These are phyloP conservation scores for Anarrhichthys ocellatus DNA, from an alignment of 2,113 vertebrate species.

Conservation along the genomic window DNA sequence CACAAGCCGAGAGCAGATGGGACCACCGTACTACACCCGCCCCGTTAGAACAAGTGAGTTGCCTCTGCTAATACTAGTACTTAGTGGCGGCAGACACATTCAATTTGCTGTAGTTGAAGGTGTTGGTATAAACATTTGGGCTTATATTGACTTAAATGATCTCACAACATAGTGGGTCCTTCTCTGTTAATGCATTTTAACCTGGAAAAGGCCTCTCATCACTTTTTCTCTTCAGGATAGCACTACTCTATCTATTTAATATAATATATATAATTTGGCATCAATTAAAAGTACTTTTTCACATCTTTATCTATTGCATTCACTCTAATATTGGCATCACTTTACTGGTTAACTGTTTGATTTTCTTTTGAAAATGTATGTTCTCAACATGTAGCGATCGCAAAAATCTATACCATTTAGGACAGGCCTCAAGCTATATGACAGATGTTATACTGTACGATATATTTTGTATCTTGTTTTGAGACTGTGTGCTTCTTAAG, in stretches of 20 bases:
- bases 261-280: background rate
- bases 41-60: constrained; percentile 87
- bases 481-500: background rate
- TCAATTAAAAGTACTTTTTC: constrained; percentile 7
- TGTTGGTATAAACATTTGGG: background rate
- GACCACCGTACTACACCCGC: constrained; percentile 76
- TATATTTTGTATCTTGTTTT: background rate
- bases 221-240: background rate
- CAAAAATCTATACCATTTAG: background rate
- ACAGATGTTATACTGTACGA: background rate
- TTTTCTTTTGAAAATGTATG: background rate
- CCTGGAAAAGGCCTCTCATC: background rate
- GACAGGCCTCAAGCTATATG: background rate
- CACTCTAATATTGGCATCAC: background rate
- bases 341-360: constrained; percentile 6
- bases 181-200: background rate
- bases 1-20: constrained; percentile 82
- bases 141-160: background rate
- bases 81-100: background rate
- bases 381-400: constrained; percentile 6
- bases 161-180: background rate
- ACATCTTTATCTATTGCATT: constrained; percentile 7
- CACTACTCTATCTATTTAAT: background rate
- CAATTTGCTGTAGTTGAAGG: background rate
- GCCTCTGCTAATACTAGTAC: background rate